Evolutionary conservation across 2,888 invertebrate genomes (phyloP), one percentile per base, ranked within the genome.

Genomic region (Dynastes maya): DNA sequence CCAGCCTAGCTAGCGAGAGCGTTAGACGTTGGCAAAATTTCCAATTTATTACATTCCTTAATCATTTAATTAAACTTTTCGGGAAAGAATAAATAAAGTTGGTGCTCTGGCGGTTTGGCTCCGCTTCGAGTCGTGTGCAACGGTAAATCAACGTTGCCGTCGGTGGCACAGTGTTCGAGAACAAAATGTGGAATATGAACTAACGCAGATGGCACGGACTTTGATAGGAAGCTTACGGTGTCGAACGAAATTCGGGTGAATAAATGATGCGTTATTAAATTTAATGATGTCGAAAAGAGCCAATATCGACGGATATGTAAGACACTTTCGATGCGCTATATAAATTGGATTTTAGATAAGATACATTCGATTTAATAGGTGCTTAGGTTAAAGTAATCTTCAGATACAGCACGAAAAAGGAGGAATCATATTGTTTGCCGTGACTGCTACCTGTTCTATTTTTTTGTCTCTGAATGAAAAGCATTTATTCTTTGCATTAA

Each of bases 61-160:
- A 72, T 72, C 72, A 72, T 72, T 72, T 72, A 72, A 72, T 72
- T 72, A 72, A 72, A 72, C 72, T 72, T 72, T 72, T 58, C 72
- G 72, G 53, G 72, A 72, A 72, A 72, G 72, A 72, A 72, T 72
- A 72, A 72, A 72, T 72, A 72, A 72, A 72, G 72, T 72, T 72
- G 22, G 72, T 55, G 55, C 71, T 55, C 71, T 58, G 71, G 71
- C 58, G 72, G 72, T 68, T 68, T 68, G 51, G 51, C 68, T 68
- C 51, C 68, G 55, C 55, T 27, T 68, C 68, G 68, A 68, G 29
- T 55, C 58, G 72, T 58, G 72, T 58, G 72, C 58, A 58, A 58
- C 72, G 72, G 72, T 72, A 72, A 72, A 55, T 72, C 72, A 72
- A 58, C 40, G 58, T 51, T 68, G 13, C 51, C 68, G 55, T 55